These are phyloP conservation scores for Tubiluchus corallicola DNA, from an alignment of 2,888 invertebrate species.

Conservation along the genomic window DNA sequence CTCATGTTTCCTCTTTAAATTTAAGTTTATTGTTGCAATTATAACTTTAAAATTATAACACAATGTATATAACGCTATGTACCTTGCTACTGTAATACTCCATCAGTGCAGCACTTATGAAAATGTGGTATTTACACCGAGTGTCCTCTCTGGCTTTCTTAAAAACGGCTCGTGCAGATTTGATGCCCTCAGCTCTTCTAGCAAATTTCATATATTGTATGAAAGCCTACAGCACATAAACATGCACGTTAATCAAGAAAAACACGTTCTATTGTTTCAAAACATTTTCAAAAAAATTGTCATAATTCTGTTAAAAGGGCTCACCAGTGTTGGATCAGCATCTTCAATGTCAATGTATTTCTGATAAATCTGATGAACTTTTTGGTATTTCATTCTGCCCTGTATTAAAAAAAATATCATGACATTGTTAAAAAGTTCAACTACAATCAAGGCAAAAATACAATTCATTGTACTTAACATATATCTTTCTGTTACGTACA, in stretches of 20 bases:
- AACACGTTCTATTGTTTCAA: no score
- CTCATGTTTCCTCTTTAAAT: no score
- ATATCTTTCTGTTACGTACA: no score
- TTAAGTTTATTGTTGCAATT: background rate
- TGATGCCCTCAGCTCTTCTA: slow-evolving; percentile 88
- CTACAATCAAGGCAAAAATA: no score
- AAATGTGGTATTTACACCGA: slow-evolving; percentile 68
- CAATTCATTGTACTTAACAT: no score
- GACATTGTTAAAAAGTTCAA: no score
- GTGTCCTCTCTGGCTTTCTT: slow-evolving; percentile 82
- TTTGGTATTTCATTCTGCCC: slow-evolving; percentile 81
- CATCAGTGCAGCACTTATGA: slow-evolving; percentile 91
- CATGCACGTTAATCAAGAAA: slow-evolving; percentile 4
- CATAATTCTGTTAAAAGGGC: slow-evolving; percentile 12
- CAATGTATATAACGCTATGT: slow-evolving; percentile 8
- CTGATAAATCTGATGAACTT: slow-evolving; percentile 88
- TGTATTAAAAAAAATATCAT: slow-evolving; percentile 16
- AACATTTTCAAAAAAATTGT: no score
- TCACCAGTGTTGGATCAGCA: slow-evolving; percentile 82
- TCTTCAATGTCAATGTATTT: slow-evolving; percentile 69
- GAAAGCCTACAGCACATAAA: slow-evolving; percentile 66
- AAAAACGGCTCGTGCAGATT: slow-evolving; percentile 81
- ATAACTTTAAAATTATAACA: slow-evolving; percentile 1
- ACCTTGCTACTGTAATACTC: slow-evolving; percentile 94
- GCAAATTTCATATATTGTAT: slow-evolving; percentile 99